phyloP scores from a whole-genome alignment of 2,797 vertebrate genomes.

The Xiphorhynchus erythropygius region DNA sequence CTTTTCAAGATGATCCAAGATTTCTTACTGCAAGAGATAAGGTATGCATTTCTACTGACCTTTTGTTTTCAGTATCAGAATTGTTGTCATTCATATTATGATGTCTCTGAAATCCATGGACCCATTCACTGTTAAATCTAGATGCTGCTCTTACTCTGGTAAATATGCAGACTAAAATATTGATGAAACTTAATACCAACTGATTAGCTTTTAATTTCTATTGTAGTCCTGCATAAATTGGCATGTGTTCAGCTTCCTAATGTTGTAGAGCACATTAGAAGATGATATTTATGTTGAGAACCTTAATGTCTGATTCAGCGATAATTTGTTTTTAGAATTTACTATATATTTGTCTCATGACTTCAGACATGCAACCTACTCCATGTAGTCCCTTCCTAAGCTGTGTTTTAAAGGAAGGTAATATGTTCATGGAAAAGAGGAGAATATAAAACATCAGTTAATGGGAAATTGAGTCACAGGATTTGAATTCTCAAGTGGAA shows the following conservation, averaged over 20 bases:
- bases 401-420: background rate
- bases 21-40: constrained; percentile 98
- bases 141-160: background rate
- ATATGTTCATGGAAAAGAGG: background rate
- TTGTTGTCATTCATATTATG: background rate
- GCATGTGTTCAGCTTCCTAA: background rate
- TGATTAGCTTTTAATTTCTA: background rate
- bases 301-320: background rate
- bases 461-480: background rate
- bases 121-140: background rate
- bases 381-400: background rate
- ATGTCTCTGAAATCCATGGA: background rate
- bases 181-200: background rate
- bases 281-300: background rate
- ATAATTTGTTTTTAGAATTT: background rate
- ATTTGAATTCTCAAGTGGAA: background rate
- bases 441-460: background rate
- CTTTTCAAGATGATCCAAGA: constrained; percentile 97
- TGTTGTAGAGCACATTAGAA: background rate
- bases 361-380: background rate
- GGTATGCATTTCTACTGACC: constrained; percentile 73
- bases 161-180: background rate
- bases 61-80: background rate
- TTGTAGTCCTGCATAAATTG: background rate
- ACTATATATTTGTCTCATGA: background rate